Conservation (phyloP, 1,140 invertebrate genomes). For the Carposina sasakii region DNA sequence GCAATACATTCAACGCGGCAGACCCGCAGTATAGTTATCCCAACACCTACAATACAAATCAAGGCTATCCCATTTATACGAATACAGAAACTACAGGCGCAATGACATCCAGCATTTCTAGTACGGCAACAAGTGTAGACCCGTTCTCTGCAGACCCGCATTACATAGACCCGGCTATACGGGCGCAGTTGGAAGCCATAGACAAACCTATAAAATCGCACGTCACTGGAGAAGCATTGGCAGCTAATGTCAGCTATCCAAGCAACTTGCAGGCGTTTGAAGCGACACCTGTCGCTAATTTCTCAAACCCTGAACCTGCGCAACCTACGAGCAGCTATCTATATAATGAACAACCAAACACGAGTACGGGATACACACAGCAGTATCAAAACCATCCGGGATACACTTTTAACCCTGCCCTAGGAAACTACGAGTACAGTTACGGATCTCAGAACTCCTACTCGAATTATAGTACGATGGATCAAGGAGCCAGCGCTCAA, state of each 20-base stretch:
- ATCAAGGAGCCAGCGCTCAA: neutral
- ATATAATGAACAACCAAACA: conserved; percentile 27
- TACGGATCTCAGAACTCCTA: conserved; percentile 68
- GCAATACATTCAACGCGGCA: conserved; percentile 15
- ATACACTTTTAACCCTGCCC: conserved; percentile 65
- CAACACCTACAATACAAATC: conserved; percentile 30
- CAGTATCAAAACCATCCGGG: conserved; percentile 73
- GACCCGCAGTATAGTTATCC: conserved; percentile 36
- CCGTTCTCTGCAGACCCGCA: conserved; percentile 26
- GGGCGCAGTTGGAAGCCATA: conserved; percentile 47
- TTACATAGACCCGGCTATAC: conserved; percentile 23
- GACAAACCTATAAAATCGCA: conserved; percentile 67
- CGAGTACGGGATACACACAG: conserved; percentile 32
- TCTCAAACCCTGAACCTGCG: neutral
- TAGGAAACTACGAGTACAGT: conserved; percentile 70
- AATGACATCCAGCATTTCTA: conserved; percentile 31
- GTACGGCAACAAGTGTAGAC: too few species aligned
- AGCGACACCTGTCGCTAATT: conserved; percentile 11
- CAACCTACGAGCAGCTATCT: conserved; percentile 25
- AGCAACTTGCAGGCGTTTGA: too few species aligned
- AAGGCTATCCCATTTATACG: conserved; percentile 39
- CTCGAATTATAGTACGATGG: conserved; percentile 20
- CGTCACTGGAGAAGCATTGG: conserved; percentile 54
- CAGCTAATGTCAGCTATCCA: conserved; percentile 20
- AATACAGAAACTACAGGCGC: conserved; percentile 35